Evolutionary conservation across 2,888 invertebrate species (phyloP), one percentile per base, ranked within the genome.

Genomic region (Acanthosepion pharaonis): DNA sequence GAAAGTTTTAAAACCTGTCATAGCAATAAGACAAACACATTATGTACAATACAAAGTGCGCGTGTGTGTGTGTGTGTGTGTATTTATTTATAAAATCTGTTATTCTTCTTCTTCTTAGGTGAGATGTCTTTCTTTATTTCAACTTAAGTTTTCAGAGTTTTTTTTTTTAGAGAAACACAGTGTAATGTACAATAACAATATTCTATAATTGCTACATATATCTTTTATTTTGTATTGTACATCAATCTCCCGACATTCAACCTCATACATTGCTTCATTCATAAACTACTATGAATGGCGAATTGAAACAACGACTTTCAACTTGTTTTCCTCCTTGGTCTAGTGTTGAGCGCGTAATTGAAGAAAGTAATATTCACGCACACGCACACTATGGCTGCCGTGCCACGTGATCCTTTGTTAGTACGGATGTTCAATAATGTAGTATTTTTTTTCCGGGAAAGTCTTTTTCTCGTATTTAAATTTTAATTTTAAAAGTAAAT

Each of bases 191-290:
- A 4, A 59, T 23, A 1, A 59, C 5, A 5, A 20, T 5, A 5
- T 59, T 5, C 23, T 59, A 59, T 64, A 23, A 64, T 64, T 23
- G 64, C 25, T 64, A 64, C 64, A 64, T n/a, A 78, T n/a, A 78
- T 78, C 9, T n/a, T n/a, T n/a, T n/a, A n/a, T 78, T 78, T 78
- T 78, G 78, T n/a, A n/a, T 78, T n/a, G n/a, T 78, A n/a, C 78
- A 78, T 78, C 9, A 78, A n/a, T 18, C 78, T 78, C 78, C n/a
- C 78, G n/a, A 78, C n/a, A 59, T 59, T 59, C 55, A 78, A 78
- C 78, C n/a, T 78, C n/a, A 78, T 78, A 78, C n/a, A 78, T n/a
- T 78, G 78, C 78, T 78, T 78, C 78, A 78, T 78, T 78, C 78
- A 78, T 78, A 78, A 78, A 78, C 78, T 78, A 78, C 78, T n/a